Evolutionary conservation across 2,113 vertebrate genomes (phyloP).

Genomic region (Scortum barcoo): DNA sequence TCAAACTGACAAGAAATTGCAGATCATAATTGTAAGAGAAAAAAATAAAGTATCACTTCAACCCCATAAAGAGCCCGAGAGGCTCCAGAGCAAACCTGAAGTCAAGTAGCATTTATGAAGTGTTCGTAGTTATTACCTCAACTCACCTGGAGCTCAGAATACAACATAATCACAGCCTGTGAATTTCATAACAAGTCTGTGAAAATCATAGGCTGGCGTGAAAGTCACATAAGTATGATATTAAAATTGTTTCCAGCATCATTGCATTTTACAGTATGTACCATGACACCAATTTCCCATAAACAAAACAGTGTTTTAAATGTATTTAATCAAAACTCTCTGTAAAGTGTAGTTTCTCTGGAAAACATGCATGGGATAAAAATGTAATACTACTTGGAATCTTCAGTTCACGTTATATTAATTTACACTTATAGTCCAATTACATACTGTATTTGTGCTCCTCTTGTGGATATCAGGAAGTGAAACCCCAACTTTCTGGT

Average conservation of each 20-base stretch:
- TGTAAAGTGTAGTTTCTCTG: not conserved
- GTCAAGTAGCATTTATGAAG: not conserved
- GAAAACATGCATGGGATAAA: conserved; percentile 4
- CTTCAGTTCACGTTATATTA: conserved; percentile 3
- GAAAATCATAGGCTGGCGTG: not conserved
- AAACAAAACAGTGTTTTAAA: conserved; percentile 12
- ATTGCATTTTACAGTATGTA: not conserved
- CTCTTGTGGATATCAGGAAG: conserved; percentile 84
- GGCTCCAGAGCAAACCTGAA: not conserved
- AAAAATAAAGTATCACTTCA: not conserved
- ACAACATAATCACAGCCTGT: not conserved
- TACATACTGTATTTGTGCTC: conserved; percentile 84
- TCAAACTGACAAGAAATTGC: conserved; percentile 3
- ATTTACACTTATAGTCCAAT: conserved; percentile 9
- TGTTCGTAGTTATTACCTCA: not conserved
- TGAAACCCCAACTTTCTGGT: conserved; percentile 80
- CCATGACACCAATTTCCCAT: not conserved
- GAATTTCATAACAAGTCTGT: not conserved
- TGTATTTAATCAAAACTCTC: not conserved
- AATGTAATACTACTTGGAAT: not conserved
- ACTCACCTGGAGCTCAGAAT: not conserved
- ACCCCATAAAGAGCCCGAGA: not conserved
- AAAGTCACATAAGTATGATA: not conserved
- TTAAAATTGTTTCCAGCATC: not conserved
- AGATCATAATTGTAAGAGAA: not conserved